Percentiles rank a stretch among this genome's conserved stretches.
Evolutionary conservation across 2,113 vertebrate genomes (phyloP).

Genomic region (Ceyx cyanopectus): DNA sequence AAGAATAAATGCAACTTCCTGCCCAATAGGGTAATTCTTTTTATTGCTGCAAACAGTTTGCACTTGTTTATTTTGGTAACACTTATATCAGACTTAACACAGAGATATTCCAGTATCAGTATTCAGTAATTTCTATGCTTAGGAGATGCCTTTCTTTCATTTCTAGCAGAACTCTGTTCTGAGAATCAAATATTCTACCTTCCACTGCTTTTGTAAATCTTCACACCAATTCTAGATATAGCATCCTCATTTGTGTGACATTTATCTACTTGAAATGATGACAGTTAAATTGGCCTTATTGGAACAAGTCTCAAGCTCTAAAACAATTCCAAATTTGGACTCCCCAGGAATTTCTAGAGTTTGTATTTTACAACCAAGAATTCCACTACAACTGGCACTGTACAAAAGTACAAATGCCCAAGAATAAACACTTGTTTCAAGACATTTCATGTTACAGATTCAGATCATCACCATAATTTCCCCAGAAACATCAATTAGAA

Average conservation of each 20-base stretch:
- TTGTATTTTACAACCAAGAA: background rate
- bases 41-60: conserved; percentile 14
- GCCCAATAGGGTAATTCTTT: conserved; percentile 11
- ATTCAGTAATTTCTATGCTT: background rate
- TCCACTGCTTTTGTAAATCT: background rate
- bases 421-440: background rate
- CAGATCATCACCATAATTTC: background rate
- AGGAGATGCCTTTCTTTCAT: background rate
- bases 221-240: background rate
- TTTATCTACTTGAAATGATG: background rate
- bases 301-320: background rate
- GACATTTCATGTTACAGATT: background rate
- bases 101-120: background rate
- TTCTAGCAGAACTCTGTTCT: background rate
- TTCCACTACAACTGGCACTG: background rate
- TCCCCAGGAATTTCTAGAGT: background rate
- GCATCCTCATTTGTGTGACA: background rate
- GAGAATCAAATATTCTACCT: background rate
- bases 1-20: conserved; percentile 43
- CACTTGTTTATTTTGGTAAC: conserved; percentile 2
- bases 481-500: background rate
- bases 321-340: background rate
- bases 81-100: background rate
- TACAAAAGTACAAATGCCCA: background rate
- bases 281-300: background rate